Base-by-base conservation (phyloP, 2,797 vertebrate genomes). In the Lutjanus campechanus region DNA sequence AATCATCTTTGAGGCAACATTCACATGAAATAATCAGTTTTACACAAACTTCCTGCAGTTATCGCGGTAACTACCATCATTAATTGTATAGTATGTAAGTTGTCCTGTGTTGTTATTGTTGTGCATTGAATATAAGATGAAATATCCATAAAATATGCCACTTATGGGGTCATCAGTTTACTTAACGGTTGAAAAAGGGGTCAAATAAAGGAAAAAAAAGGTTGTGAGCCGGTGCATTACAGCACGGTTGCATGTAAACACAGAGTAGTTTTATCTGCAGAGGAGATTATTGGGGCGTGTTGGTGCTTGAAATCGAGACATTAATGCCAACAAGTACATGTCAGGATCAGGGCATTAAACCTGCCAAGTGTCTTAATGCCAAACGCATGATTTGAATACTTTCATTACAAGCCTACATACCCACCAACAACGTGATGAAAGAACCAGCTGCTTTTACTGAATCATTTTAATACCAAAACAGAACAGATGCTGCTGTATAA, bases 291-390 rank as follows among this genome's bases (percentile, higher is more conserved):
- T 51, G 44, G 40, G 53, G 22, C 79, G 0, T 80, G 80, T 60
- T 60, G 44, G 43, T n/a, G 46, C 76, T 50, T 77, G 76, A 80
- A 75, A 64, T 78, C 1, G 46, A 81, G 44, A 79, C n/a, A 72
- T 62, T 60, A 77, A 46, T 60, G 22, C 22, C 46, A 54, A 59
- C 22, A 61, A 58, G 69, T 53, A 6, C 29, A 66, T 69, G 69
- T 67, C 75, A 66, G 60, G 54, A 82, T 70, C 54, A 76, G 44
- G 71, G 25, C 19, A 29, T 22, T 25, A n/a, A 47, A 68, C 10
- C 19, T 67, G 59, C 25, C 71, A 51, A 29, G 19, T 47, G 41
- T 60, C 17, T 22, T 2, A 0, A 19, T 55, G 36, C 40, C 29
- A 67, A 63, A 61, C 0, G 7, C 8, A 46, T 36, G 0, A 71